Conservation (phyloP, 1,140 invertebrate species). For the Leptonema lineaticorne region DNA sequence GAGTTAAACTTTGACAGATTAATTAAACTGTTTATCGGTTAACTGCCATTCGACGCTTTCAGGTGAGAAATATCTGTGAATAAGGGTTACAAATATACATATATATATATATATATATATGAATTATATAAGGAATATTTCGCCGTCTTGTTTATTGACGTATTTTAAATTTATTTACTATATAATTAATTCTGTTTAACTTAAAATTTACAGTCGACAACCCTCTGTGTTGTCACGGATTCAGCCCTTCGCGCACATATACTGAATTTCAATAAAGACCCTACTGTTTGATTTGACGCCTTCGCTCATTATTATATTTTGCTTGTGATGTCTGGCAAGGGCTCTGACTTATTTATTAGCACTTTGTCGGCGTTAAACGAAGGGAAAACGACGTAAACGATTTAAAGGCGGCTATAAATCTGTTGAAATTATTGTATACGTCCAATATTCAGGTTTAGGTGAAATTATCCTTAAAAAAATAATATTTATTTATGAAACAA, state of each 20-base stretch:
- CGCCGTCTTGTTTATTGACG: background rate
- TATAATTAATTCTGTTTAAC: conserved; percentile 13
- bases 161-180: conserved; percentile 13
- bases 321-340: no score
- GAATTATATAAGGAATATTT: no score
- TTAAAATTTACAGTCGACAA: conserved; percentile 6
- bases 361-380: no score
- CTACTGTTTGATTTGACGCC: background rate
- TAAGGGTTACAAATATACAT: background rate
- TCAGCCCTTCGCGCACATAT: background rate
- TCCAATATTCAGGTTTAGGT: no score
- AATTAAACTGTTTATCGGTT: conserved; percentile 15
- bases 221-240: background rate
- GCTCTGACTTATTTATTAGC: no score
- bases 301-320: background rate
- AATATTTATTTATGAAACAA: no score
- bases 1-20: conserved; percentile 11
- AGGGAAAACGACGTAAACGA: no score
- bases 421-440: no score
- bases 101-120: no score
- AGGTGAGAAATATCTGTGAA: no score
- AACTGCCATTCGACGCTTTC: conserved; percentile 1
- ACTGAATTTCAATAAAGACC: background rate
- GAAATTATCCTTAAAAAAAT: no score
- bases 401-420: no score